Evolutionary conservation across 2,888 invertebrate genomes (phyloP).

Genomic region (Yponomeuta plumbellus): DNA sequence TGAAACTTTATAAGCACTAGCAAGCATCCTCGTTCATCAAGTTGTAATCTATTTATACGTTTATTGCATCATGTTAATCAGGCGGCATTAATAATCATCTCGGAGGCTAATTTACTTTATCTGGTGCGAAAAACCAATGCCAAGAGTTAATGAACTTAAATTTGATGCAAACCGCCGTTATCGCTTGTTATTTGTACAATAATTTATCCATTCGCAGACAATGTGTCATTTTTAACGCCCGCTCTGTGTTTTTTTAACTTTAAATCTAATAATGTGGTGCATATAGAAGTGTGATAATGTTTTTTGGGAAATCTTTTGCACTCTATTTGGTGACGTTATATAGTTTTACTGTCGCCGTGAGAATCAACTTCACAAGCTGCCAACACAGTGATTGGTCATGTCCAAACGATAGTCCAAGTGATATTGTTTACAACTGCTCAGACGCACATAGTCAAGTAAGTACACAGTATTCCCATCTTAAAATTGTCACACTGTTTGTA

Average conservation of each 20-base stretch:
- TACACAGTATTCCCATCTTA: conserved; percentile 24
- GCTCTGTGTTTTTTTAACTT: conserved; percentile 27
- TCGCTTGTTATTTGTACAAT: conserved; percentile 37
- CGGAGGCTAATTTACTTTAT: background rate
- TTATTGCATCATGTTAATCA: background rate
- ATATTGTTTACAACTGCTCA: conserved; percentile 56
- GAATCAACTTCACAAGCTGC: conserved; percentile 63
- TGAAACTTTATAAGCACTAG: no score
- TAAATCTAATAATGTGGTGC: conserved; percentile 2
- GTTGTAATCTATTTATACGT: no score
- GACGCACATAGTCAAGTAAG: conserved; percentile 49
- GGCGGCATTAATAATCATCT: background rate
- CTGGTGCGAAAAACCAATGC: background rate
- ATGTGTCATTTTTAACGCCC: conserved; percentile 46
- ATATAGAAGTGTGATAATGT: conserved; percentile 20
- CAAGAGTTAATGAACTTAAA: conserved; percentile 35
- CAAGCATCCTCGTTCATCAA: no score
- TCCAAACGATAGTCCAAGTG: conserved; percentile 46
- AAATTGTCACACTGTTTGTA: background rate
- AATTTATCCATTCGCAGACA: conserved; percentile 47
- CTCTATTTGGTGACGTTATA: background rate
- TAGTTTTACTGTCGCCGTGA: conserved; percentile 30
- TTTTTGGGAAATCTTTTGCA: conserved; percentile 1
- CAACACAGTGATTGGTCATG: conserved; percentile 64
- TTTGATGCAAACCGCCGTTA: conserved; percentile 23